phyloP scores from a whole-genome alignment of 2,888 invertebrate species.

The Apoda limacodes region DNA sequence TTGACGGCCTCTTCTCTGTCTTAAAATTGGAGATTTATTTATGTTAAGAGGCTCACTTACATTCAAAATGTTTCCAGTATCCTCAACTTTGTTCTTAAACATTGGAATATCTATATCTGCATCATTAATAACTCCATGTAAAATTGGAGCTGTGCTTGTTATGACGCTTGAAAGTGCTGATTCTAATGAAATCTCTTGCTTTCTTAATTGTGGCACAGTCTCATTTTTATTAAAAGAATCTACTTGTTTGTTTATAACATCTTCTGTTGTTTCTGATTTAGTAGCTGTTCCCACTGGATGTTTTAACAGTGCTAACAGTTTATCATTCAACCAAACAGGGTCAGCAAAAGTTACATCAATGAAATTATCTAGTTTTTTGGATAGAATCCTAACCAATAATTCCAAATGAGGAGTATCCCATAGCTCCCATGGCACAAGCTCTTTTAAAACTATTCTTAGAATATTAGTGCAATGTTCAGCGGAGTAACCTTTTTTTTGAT shows the following conservation, averaged over 20 bases:
- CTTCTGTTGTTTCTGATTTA: not conserved
- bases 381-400: conserved; percentile 70
- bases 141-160: conserved; percentile 27
- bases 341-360: conserved; percentile 57
- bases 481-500: conserved; percentile 40
- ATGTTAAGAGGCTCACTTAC: conserved; percentile 52
- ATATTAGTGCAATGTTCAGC: conserved; percentile 72
- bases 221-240: conserved; percentile 11
- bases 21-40: conserved; percentile 43
- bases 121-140: conserved; percentile 27
- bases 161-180: conserved; percentile 26
- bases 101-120: conserved; percentile 19
- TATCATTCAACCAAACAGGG: conserved; percentile 63
- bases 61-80: conserved; percentile 24
- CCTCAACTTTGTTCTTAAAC: conserved; percentile 19
- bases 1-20: conserved; percentile 50
- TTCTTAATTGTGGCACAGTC: conserved; percentile 6
- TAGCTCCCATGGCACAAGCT: conserved; percentile 75
- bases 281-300: conserved; percentile 7
- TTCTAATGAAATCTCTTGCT: conserved; percentile 23
- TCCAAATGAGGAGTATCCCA: conserved; percentile 76
- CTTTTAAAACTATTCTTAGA: conserved; percentile 69
- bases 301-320: conserved; percentile 36
- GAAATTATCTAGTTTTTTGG: conserved; percentile 67
- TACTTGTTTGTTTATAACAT: conserved; percentile 7